Evolutionary conservation across 2,113 vertebrate species (phyloP).

Genomic region (Tichodroma muraria): DNA sequence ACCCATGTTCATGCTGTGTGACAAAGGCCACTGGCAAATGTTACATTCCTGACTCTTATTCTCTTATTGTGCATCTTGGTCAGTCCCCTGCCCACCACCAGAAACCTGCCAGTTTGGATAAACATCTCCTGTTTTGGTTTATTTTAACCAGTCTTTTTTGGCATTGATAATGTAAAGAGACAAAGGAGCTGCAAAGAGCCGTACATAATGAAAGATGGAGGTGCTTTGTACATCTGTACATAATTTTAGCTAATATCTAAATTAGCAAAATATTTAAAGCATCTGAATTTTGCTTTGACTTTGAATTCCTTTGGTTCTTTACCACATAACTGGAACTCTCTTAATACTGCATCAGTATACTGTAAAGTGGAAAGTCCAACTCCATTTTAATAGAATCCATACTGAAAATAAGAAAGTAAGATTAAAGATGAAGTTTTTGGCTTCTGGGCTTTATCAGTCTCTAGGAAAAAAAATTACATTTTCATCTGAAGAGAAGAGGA

Average conservation of each 20-base stretch:
- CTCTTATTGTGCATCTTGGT: not conserved
- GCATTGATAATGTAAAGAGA: not conserved
- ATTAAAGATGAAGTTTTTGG: constrained; percentile 49
- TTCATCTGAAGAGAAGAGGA: constrained; percentile 16
- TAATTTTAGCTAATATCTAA: not conserved
- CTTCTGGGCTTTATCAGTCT: not conserved
- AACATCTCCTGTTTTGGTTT: not conserved
- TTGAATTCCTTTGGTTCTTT: not conserved
- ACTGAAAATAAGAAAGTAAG: constrained; percentile 53
- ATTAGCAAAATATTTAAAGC: not conserved
- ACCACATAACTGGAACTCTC: constrained; percentile 7
- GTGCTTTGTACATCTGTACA: not conserved
- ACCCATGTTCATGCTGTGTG: accelerated
- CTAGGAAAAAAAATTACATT: not conserved
- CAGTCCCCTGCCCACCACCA: not conserved
- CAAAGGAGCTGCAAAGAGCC: not conserved
- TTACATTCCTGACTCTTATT: not conserved
- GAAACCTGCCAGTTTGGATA: not conserved
- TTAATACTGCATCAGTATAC: constrained; percentile 24
- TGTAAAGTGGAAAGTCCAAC: not conserved
- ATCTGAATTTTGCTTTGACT: not conserved
- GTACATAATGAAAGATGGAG: not conserved
- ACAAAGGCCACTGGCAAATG: not conserved
- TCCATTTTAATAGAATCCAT: constrained; percentile 26
- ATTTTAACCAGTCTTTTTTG: not conserved